Percentiles rank a stretch among this genome's conserved stretches.
Evolutionary conservation across 2,797 vertebrate species (phyloP).

Genomic region (Urophycis tenuis): DNA sequence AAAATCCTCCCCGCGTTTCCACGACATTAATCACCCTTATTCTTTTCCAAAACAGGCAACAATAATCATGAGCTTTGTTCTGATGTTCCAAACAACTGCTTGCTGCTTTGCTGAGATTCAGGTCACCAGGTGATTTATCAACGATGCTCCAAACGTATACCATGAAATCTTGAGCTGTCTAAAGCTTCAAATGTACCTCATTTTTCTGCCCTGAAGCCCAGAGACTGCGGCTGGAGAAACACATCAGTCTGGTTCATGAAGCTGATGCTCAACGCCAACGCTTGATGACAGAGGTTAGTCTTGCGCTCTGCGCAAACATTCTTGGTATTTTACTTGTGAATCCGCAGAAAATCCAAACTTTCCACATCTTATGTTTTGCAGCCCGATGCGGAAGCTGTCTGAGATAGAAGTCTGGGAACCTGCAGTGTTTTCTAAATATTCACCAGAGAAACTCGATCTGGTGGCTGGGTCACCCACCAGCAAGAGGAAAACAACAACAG

Average conservation of each 20-base stretch:
- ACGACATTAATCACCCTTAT: slow-evolving; percentile 7
- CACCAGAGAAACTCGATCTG: slow-evolving; percentile 29
- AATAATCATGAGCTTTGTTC: slow-evolving; percentile 23
- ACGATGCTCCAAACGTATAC: slow-evolving; percentile 19
- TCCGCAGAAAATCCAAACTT: not conserved
- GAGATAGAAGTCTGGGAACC: slow-evolving; percentile 37
- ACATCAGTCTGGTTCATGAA: not conserved
- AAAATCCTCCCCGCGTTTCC: not conserved
- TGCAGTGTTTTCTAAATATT: slow-evolving; percentile 12
- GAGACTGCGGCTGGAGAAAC: not conserved
- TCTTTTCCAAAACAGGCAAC: slow-evolving; percentile 21
- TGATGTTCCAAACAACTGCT: slow-evolving; percentile 14
- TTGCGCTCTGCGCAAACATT: slow-evolving; percentile 4
- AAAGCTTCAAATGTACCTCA: slow-evolving; percentile 11
- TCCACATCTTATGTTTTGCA: not conserved
- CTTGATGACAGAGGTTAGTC: not conserved
- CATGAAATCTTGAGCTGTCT: no score
- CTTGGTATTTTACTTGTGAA: slow-evolving; percentile 6
- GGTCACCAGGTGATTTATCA: slow-evolving; percentile 25
- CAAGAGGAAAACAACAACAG: slow-evolving; percentile 30
- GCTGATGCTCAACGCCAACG: not conserved
- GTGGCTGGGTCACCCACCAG: slow-evolving; percentile 14
- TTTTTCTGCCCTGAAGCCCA: slow-evolving; percentile 23
- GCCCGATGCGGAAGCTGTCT: slow-evolving; percentile 19
- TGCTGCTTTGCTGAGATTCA: slow-evolving; percentile 5